A percentile compares a stretch with the other conserved stretches of the same genome.
These are phyloP conservation scores for Cotesia typhae DNA, from an alignment of 1,140 invertebrate species.

Conservation along the genomic window DNA sequence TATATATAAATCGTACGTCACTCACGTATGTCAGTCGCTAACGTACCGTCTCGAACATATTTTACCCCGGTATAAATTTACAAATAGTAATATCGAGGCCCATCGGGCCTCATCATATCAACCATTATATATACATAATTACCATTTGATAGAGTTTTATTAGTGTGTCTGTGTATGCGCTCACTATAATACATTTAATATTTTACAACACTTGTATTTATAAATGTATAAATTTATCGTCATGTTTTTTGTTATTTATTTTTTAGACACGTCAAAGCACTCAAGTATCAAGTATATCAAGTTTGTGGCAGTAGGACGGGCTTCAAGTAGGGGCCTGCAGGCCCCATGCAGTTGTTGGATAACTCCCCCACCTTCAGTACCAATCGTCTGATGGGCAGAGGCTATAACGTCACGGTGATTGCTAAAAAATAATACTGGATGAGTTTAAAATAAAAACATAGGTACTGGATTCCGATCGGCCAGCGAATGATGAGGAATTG, in stretches of 20 bases:
- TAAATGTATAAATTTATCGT: no score
- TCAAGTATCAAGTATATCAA: conserved; percentile 8
- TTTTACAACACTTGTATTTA: neutral
- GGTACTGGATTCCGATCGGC: neutral
- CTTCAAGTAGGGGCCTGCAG: conserved; percentile 6
- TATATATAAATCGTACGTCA: conserved; percentile 64
- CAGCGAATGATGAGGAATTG: conserved; percentile 2
- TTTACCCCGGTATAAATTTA: conserved; percentile 61
- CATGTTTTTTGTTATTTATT: no score
- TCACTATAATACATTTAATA: neutral
- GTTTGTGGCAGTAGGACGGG: conserved; percentile 13
- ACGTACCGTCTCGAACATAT: conserved; percentile 66
- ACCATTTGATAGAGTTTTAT: conserved; percentile 66
- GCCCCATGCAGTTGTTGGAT: conserved; percentile 4
- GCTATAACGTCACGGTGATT: neutral
- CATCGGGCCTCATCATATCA: conserved; percentile 58
- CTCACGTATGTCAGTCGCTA: conserved; percentile 65
- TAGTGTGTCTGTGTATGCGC: conserved; percentile 53
- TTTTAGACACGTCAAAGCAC: no score
- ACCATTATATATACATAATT: conserved; percentile 61
- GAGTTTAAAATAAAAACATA: neutral
- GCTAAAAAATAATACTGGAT: conserved; percentile 4
- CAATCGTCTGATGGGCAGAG: neutral
- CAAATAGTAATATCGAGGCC: conserved; percentile 56
- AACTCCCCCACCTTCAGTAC: conserved; percentile 1